Percentiles rank a stretch among this genome's conserved stretches.
phyloP scores from a whole-genome alignment of 1,140 invertebrate species.

The Caerostris darwini region DNA sequence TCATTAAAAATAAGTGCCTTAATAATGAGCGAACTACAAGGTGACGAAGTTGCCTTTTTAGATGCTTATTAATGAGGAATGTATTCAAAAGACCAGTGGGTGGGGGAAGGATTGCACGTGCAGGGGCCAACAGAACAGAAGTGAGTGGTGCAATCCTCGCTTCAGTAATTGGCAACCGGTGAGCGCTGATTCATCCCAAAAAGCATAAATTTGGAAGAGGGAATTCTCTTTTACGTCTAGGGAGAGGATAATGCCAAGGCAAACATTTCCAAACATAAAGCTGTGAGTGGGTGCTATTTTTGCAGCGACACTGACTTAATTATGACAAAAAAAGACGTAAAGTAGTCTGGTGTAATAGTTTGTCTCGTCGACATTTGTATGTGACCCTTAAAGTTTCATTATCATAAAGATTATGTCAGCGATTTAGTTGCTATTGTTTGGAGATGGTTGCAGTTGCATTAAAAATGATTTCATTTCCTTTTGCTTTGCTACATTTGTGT shows the following conservation, averaged over 20 bases:
- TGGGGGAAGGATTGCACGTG: slow-evolving; percentile 12
- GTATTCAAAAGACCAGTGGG: not conserved
- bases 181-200: slow-evolving; percentile 26
- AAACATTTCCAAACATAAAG: slow-evolving; percentile 32
- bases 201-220: slow-evolving; percentile 24
- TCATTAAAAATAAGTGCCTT: not conserved
- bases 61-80: not conserved
- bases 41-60: not conserved
- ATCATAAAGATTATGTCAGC: not conserved
- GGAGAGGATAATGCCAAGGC: not conserved
- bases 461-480: not conserved
- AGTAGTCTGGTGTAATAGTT: not conserved
- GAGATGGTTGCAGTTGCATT: not conserved
- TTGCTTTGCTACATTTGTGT: too few relatives aligned
- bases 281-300: not conserved
- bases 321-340: not conserved
- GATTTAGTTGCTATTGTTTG: not conserved
- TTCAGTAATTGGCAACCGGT: slow-evolving; percentile 58
- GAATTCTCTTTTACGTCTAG: not conserved
- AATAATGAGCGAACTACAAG: not conserved
- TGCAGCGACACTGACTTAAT: not conserved
- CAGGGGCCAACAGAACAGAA: not conserved
- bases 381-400: not conserved
- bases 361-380: not conserved
- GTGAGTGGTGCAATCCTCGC: not conserved